Conservation (phyloP, 2,797 vertebrate species). For the Rhincodon typus region DNA sequence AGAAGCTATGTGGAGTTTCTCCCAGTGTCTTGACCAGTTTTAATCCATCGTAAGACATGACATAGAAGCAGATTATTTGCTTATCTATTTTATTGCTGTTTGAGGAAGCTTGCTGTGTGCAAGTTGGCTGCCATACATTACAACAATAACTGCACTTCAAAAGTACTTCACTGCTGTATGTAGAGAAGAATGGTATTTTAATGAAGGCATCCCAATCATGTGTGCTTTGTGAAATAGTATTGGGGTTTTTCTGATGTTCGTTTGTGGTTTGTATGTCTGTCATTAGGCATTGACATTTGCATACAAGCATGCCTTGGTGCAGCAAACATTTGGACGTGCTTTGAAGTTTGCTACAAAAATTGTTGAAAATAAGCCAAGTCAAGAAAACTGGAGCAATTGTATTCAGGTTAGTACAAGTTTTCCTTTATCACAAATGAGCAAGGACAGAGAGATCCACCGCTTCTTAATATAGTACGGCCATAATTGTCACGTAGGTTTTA, state of each 20-base stretch:
- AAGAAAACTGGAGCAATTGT: constrained; percentile 94
- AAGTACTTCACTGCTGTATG: not conserved
- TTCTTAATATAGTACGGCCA: too few species aligned
- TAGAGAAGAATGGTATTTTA: not conserved
- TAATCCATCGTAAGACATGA: not conserved
- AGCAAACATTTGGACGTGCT: constrained; percentile 87
- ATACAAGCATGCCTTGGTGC: constrained; percentile 89
- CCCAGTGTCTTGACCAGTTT: not conserved
- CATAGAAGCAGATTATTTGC: not conserved
- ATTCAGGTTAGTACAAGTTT: constrained; percentile 68
- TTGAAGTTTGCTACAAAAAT: constrained; percentile 90
- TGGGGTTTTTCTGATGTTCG: not conserved
- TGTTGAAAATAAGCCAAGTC: constrained; percentile 90
- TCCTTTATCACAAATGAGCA: constrained; percentile 32
- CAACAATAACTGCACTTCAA: not conserved
- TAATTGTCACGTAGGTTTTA: not conserved
- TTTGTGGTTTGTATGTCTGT: constrained; percentile 32
- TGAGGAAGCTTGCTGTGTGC: not conserved
- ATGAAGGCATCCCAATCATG: not conserved
- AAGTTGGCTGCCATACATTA: too few species aligned
- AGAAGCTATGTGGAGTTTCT: not conserved
- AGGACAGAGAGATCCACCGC: not conserved
- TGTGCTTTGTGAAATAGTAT: not conserved
- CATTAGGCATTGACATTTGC: constrained; percentile 86
- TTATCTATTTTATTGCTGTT: not conserved